These are phyloP conservation scores for Synaphobranchus kaupii DNA, from an alignment of 2,797 vertebrate species.

Conservation along the genomic window DNA sequence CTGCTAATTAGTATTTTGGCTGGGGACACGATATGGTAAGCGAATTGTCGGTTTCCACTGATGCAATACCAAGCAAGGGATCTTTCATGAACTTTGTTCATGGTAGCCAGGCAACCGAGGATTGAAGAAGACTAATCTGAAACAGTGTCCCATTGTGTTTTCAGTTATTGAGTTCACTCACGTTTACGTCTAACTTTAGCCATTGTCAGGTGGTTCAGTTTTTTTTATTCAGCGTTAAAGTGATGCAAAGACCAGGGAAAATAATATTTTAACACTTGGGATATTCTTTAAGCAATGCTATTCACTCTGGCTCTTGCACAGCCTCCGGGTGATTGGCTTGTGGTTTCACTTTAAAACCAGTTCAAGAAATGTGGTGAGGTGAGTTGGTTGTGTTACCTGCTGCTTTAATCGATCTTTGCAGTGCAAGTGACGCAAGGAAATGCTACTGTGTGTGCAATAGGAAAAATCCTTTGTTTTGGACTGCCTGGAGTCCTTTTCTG, in stretches of 20 bases:
- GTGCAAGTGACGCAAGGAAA: background rate
- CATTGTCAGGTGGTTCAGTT: background rate
- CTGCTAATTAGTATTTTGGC: background rate
- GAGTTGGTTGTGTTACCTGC: background rate
- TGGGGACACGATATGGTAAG: background rate
- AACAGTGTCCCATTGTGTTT: background rate
- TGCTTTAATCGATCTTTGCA: background rate
- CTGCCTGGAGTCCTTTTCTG: background rate
- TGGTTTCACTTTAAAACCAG: background rate
- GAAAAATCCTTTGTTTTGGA: background rate
- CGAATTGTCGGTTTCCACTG: background rate
- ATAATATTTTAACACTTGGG: background rate
- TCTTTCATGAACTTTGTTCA: background rate
- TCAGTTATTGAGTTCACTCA: background rate
- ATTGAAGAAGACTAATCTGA: background rate
- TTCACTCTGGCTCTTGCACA: background rate
- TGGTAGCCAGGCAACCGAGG: background rate
- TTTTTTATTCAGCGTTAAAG: background rate
- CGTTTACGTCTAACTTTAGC: background rate
- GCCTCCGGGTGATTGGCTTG: background rate
- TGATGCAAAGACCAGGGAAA: background rate
- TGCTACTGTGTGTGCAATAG: background rate
- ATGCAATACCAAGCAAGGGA: background rate
- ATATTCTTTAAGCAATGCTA: background rate
- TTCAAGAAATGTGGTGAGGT: background rate